Percentiles rank a stretch among this genome's conserved stretches.
Conservation (phyloP, 2,888 invertebrate species). For the Mimas tiliae region DNA sequence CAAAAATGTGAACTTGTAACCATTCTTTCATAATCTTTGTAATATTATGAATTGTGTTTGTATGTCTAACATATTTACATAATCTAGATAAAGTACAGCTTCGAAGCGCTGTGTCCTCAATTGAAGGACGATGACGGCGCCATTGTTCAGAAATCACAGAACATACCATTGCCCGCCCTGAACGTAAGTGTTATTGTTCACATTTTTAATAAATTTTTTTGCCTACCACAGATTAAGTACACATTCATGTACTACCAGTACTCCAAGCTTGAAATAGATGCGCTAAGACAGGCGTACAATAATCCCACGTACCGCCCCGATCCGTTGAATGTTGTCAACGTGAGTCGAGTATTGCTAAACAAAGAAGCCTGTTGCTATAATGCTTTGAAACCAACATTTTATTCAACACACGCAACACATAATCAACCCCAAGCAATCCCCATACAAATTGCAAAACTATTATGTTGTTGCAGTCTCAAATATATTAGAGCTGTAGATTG, state of each 20-base stretch:
- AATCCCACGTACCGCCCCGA: conserved; percentile 86
- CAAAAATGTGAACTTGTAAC: background rate
- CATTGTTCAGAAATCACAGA: conserved; percentile 81
- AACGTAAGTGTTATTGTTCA: conserved; percentile 85
- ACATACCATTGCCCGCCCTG: conserved; percentile 89
- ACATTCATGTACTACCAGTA: conserved; percentile 87
- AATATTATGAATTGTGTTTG: background rate
- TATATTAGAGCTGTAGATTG: too few species aligned
- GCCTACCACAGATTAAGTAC: conserved; percentile 86
- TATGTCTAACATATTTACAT: conserved; percentile 36
- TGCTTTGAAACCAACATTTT: background rate
- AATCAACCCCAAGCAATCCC: too few species aligned
- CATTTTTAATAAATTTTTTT: conserved; percentile 43
- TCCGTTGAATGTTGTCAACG: conserved; percentile 88
- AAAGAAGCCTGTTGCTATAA: conserved; percentile 35
- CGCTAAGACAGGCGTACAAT: conserved; percentile 82
- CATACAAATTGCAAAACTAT: too few species aligned
- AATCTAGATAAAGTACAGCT: conserved; percentile 90
- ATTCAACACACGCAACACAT: too few species aligned
- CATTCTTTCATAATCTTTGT: background rate
- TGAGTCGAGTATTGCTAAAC: conserved; percentile 74
- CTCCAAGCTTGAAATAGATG: conserved; percentile 83
- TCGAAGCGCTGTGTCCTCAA: conserved; percentile 88
- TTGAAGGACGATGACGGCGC: conserved; percentile 86
- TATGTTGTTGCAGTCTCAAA: too few species aligned